phyloP scores from a whole-genome alignment of 1,140 invertebrate genomes.

The Hyposmocoma kahamanoa region DNA sequence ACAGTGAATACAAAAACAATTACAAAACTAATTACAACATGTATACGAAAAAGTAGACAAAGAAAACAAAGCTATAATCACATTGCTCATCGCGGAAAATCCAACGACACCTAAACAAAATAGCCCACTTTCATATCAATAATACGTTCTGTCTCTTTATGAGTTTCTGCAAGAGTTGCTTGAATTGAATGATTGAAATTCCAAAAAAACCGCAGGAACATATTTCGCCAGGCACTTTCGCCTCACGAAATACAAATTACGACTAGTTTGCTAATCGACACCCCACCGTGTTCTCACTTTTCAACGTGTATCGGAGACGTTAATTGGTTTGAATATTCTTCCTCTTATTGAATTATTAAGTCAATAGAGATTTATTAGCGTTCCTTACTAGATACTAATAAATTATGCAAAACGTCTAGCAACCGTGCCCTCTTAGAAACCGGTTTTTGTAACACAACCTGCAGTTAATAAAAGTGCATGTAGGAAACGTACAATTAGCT shows the following conservation, averaged over 20 bases:
- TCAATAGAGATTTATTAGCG: background rate
- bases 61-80: too few relatives aligned
- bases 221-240: too few relatives aligned
- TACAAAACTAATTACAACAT: too few relatives aligned
- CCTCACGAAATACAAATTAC: background rate
- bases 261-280: background rate
- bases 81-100: too few relatives aligned
- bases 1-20: too few relatives aligned
- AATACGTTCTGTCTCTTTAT: too few relatives aligned
- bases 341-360: background rate
- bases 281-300: background rate
- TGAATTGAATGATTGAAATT: too few relatives aligned
- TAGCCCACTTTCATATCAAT: too few relatives aligned
- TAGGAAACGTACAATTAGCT: background rate
- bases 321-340: background rate
- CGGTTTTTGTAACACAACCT: background rate
- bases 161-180: too few relatives aligned
- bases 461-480: background rate
- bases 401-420: slow-evolving; percentile 30
- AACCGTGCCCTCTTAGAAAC: slow-evolving; percentile 17
- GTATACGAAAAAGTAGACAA: too few relatives aligned
- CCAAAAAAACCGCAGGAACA: too few relatives aligned
- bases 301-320: background rate
- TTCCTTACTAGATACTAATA: background rate
- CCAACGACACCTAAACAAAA: too few relatives aligned